A percentile compares a stretch with the other conserved stretches of the same genome.
Evolutionary conservation across 1,140 invertebrate species (phyloP).

Genomic region (Eubasilissa regina): DNA sequence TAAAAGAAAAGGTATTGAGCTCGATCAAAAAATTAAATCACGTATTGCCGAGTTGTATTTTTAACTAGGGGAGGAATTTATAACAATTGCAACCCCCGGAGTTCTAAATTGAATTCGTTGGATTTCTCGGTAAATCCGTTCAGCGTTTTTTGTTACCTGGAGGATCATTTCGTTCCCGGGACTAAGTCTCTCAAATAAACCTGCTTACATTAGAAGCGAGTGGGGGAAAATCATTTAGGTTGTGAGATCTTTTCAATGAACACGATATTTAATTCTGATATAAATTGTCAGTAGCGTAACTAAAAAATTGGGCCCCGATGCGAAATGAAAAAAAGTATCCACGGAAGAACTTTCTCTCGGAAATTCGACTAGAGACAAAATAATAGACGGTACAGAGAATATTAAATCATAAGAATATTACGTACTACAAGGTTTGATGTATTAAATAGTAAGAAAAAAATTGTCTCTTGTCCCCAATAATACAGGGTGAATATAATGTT

Average conservation of each 20-base stretch:
- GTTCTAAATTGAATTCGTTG: constrained; percentile 10
- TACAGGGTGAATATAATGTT: no score
- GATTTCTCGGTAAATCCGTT: constrained; percentile 9
- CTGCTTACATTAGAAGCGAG: not conserved
- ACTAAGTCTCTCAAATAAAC: not conserved
- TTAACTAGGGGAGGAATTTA: not conserved
- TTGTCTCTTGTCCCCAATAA: no score
- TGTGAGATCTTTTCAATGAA: not conserved
- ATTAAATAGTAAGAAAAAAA: no score
- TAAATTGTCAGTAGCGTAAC: no score
- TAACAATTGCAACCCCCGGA: not conserved
- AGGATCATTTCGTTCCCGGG: not conserved
- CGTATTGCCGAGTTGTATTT: constrained; percentile 18
- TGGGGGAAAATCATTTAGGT: not conserved
- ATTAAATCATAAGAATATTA: no score
- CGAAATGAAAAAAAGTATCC: no score
- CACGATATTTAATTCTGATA: no score
- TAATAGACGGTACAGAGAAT: no score
- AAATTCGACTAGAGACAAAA: no score
- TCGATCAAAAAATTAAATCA: constrained; percentile 8
- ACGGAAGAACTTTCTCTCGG: no score
- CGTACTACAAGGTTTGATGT: no score
- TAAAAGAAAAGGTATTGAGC: constrained; percentile 3
- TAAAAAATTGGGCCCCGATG: no score
- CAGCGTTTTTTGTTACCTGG: not conserved